A percentile compares a stretch with the other conserved stretches of the same genome.
Evolutionary conservation across 1,140 invertebrate species (phyloP).

Genomic region (Neodiprion virginianus): DNA sequence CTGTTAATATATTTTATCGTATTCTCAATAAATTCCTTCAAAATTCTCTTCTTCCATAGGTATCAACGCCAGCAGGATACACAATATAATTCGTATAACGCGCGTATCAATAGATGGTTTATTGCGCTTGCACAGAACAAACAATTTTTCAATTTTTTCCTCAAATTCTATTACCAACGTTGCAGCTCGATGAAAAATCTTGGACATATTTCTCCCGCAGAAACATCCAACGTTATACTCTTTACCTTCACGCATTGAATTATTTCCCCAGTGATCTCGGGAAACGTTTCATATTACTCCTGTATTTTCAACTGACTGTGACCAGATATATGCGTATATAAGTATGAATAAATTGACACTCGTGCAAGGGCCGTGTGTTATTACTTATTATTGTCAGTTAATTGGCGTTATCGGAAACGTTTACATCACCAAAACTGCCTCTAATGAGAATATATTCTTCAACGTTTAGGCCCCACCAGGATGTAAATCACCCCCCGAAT

Average conservation of each 20-base stretch:
- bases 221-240: too few species aligned
- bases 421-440: not conserved
- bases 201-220: too few species aligned
- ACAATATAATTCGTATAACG: too few species aligned
- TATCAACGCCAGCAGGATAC: too few species aligned
- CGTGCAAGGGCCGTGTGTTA: not conserved
- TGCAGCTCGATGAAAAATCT: too few species aligned
- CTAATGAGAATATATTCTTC: not conserved
- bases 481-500: not conserved
- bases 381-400: not conserved
- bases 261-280: not conserved
- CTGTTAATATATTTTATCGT: too few species aligned
- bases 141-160: too few species aligned
- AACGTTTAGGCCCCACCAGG: not conserved
- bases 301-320: not conserved
- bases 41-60: too few species aligned
- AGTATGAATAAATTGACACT: not conserved
- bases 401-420: not conserved
- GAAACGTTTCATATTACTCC: not conserved
- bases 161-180: too few species aligned
- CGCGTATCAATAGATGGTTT: too few species aligned
- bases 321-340: not conserved
- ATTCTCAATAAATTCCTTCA: too few species aligned
- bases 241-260: not conserved
- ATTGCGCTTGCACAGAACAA: too few species aligned